Evolutionary conservation across 2,113 vertebrate species (phyloP).

Genomic region (Pangasianodon gigas): DNA sequence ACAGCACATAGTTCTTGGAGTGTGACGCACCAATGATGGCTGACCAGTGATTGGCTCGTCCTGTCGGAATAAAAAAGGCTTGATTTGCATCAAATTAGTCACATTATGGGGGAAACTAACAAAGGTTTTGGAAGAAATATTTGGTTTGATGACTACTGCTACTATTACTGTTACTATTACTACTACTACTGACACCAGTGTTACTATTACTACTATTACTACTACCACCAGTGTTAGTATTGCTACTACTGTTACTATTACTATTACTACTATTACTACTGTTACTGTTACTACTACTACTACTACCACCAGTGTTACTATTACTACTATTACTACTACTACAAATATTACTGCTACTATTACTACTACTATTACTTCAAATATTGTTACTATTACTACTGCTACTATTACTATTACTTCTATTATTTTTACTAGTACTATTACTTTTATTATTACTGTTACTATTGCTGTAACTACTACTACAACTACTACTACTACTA

Average conservation of each 20-base stretch:
- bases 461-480: neutral
- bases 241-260: neutral
- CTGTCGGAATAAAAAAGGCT: conserved; percentile 64
- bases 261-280: neutral
- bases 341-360: neutral
- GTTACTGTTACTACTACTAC: neutral
- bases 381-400: neutral
- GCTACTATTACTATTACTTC: neutral
- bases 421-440: neutral
- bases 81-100: neutral
- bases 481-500: neutral
- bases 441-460: neutral
- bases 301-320: neutral
- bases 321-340: neutral
- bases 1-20: conserved; percentile 92
- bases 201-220: neutral
- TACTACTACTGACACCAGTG: neutral
- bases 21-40: conserved; percentile 95
- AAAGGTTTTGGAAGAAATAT: no score
- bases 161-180: neutral
- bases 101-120: neutral
- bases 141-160: no score
- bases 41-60: conserved; percentile 97
- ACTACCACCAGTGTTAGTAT: fast-evolving
- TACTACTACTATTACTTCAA: neutral